Evolutionary conservation across 2,888 invertebrate genomes (phyloP), one percentile per base, ranked within the genome.

Genomic region (Autographa gamma): DNA sequence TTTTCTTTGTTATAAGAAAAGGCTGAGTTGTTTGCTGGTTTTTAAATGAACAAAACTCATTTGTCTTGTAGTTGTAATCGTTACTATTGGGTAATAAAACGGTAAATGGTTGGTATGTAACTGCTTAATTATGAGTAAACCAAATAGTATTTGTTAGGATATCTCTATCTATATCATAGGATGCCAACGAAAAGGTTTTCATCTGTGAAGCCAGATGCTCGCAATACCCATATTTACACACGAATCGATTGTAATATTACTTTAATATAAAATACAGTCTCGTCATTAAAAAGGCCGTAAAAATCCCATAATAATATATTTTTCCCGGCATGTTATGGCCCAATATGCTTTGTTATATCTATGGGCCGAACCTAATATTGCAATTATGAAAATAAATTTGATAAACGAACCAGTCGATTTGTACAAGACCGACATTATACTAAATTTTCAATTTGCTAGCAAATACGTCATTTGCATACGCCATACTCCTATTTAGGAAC

Each of bases 1-100:
- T 5, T 13, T 9, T 16, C 59, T 58, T 64, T n/a, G 18, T 64
- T 5, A 59, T 5, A 38, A 52, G 62, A 56, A 68, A 76, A 32
- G 2, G 38, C 2, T 0, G 38, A 38, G 5, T 66, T 7, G 11
- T 52, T 1, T 7, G n/a, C 14, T 14, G 1, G 43, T 43, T 43
- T 43, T 43, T 43, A 16, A 16, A 43, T 43, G 0, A 16, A 43
- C 14, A 43, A 43, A 43, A 43, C 16, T 3, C 2, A 43, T 43
- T 43, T 43, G 4, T 5, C 14, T 2, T 8, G 11, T 41, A 9
- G 16, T 43, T 43, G 43, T 43, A 16, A 3, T 0, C 43, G 3
- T 43, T 16, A 43, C 6, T 14, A 43, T 43, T 34, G 8, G 8
- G 6, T 34, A 5, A 0, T 34, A 6, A 34, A 34, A 34, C 6